A percentile compares a stretch with the other conserved stretches of the same genome.
Conservation (phyloP, 1,140 invertebrate genomes). For the Tetramorium parvispinum region DNA sequence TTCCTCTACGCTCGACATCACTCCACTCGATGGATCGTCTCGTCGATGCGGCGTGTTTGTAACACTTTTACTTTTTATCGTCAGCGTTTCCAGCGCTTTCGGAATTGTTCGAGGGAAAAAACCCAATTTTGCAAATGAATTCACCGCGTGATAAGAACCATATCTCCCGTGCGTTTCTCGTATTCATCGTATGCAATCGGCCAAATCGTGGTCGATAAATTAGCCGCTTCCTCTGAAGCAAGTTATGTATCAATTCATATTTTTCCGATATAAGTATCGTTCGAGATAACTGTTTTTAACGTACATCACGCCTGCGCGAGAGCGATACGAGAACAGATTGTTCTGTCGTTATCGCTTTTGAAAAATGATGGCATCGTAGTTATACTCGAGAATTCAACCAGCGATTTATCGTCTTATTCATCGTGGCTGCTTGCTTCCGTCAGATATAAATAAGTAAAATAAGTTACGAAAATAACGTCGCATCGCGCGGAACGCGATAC, state of each 20-base stretch:
- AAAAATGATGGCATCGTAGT: conserved; percentile 1
- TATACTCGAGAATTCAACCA: not conserved
- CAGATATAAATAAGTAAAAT: not conserved
- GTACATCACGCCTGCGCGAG: not conserved
- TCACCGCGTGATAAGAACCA: not conserved
- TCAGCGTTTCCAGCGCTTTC: not conserved
- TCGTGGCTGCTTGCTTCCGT: not conserved
- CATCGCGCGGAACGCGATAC: not conserved
- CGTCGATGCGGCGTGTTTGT: not conserved
- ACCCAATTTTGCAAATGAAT: conserved; percentile 14
- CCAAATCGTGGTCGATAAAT: not conserved
- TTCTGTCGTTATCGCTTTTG: conserved; percentile 20
- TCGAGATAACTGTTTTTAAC: not conserved
- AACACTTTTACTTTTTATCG: conserved; percentile 15
- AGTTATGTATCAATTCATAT: not conserved
- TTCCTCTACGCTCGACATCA: not conserved
- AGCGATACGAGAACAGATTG: not conserved
- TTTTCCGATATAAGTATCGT: not conserved
- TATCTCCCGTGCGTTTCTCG: not conserved
- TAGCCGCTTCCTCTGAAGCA: not conserved
- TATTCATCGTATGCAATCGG: not conserved
- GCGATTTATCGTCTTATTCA: not conserved
- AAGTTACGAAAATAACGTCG: not conserved
- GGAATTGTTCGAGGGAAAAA: conserved; percentile 3
- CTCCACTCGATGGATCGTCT: not conserved